These are phyloP conservation scores for Zaprionus africanus DNA, from an alignment of 1,140 invertebrate species.

Conservation along the genomic window DNA sequence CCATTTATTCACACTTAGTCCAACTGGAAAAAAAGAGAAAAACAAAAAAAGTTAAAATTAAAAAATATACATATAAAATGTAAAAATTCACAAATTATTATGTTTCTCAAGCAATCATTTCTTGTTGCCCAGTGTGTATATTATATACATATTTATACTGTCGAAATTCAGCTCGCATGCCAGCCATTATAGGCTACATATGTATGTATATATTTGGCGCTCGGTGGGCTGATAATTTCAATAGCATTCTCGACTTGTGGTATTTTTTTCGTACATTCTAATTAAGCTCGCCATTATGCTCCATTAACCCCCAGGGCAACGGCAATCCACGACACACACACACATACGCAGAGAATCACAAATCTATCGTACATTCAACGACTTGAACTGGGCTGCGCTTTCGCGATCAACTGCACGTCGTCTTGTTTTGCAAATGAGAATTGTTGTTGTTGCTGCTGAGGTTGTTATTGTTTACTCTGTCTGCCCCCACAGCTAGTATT, in stretches of 20 bases:
- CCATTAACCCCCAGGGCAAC: constrained; percentile 64
- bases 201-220: not conserved
- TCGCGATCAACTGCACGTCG: constrained; percentile 78
- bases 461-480: constrained; percentile 20
- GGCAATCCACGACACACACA: constrained; percentile 6
- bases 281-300: constrained; percentile 71
- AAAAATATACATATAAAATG: too few relatives aligned
- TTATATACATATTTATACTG: not conserved
- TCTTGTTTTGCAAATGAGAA: constrained; percentile 48
- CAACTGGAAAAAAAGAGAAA: not conserved
- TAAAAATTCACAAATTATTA: not conserved
- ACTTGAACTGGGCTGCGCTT: constrained; percentile 44
- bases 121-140: constrained; percentile 15
- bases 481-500: constrained; percentile 11
- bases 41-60: not conserved
- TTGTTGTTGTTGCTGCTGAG: constrained; percentile 22
- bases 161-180: constrained; percentile 22
- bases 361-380: constrained; percentile 34
- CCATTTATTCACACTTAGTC: not conserved
- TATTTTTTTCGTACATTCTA: constrained; percentile 51
- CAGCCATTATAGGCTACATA: constrained; percentile 4
- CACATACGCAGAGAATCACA: not conserved
- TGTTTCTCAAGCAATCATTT: not conserved
- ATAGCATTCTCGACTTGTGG: constrained; percentile 35
- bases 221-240: constrained; percentile 51